Evolutionary conservation across 2,888 invertebrate species (phyloP).

Genomic region (Conistra vaccinii): DNA sequence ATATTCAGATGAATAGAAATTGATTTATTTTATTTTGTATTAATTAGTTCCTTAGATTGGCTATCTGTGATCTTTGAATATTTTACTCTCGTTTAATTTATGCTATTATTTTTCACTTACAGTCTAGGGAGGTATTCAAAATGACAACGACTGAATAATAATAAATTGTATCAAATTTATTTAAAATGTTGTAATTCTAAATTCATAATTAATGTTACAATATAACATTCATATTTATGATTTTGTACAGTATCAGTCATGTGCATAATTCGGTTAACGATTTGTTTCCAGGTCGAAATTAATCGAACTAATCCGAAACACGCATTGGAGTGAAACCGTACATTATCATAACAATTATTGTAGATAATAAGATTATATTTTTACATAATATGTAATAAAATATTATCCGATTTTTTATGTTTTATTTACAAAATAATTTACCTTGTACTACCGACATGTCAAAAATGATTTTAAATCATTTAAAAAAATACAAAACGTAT

Average conservation of each 20-base stretch:
- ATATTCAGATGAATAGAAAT: too few species aligned
- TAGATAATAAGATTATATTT: constrained; percentile 60
- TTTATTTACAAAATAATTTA: constrained; percentile 26
- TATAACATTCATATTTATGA: constrained; percentile 20
- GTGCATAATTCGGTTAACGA: not conserved
- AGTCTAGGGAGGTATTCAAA: constrained; percentile 31
- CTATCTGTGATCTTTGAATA: constrained; percentile 47
- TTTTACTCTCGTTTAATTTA: not conserved
- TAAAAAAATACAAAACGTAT: not conserved
- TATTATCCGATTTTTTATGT: constrained; percentile 18
- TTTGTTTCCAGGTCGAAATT: constrained; percentile 5
- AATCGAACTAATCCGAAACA: not conserved
- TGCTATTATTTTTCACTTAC: constrained; percentile 8
- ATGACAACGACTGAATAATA: constrained; percentile 57
- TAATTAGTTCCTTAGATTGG: constrained; percentile 55
- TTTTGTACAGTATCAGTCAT: not conserved
- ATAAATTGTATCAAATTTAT: constrained; percentile 54
- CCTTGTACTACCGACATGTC: not conserved
- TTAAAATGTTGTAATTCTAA: constrained; percentile 24
- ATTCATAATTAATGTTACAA: constrained; percentile 25
- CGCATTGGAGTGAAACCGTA: not conserved
- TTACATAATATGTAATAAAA: constrained; percentile 51
- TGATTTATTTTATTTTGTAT: constrained; percentile 38
- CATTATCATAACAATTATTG: constrained; percentile 7
- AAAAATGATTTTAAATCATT: not conserved